Evolutionary conservation across 2,113 vertebrate species (phyloP).

Genomic region (Rattus norvegicus): DNA sequence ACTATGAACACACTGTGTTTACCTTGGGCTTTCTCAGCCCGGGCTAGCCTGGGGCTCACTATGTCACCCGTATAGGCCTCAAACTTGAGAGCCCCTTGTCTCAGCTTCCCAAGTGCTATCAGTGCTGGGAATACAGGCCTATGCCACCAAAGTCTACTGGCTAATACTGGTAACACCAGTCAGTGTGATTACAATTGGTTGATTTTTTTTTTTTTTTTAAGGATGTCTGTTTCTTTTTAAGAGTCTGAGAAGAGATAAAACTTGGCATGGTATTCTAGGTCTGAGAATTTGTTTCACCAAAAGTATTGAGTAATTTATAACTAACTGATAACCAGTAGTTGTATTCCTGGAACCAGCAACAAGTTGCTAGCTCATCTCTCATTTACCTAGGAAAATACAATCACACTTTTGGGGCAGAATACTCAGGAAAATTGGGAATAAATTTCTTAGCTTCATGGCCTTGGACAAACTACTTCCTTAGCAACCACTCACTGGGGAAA

Average conservation of each 20-base stretch:
- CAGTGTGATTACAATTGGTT: neutral
- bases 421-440: neutral
- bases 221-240: slow-evolving; percentile 3
- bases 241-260: too few species aligned
- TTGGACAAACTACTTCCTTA: slow-evolving; percentile 22
- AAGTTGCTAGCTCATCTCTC: slow-evolving; percentile 15
- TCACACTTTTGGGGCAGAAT: neutral
- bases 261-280: too few species aligned
- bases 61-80: neutral
- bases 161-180: neutral
- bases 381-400: neutral
- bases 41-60: neutral
- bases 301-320: slow-evolving; percentile 23
- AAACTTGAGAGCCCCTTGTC: neutral
- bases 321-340: neutral
- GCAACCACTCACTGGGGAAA: neutral
- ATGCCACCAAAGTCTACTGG: neutral
- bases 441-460: neutral
- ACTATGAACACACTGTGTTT: neutral
- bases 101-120: neutral
- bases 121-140: neutral
- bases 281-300: neutral
- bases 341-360: neutral
- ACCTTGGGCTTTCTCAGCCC: neutral
- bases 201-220: neutral